Conservation (phyloP, 2,797 vertebrate species). For the Myripristis murdjan region DNA sequence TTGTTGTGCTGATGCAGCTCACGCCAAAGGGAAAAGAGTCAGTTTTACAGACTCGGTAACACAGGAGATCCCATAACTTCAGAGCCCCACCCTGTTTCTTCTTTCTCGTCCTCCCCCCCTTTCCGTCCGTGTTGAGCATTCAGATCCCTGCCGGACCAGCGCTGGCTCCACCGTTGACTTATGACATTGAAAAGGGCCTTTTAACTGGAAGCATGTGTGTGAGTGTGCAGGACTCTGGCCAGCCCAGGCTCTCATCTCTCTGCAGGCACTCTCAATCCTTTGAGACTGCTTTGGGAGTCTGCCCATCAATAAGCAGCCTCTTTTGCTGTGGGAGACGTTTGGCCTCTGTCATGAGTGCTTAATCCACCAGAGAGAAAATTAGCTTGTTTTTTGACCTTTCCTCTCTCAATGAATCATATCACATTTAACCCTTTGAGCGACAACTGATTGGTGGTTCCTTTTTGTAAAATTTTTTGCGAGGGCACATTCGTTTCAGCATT, state of each 20-base stretch:
- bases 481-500: background rate
- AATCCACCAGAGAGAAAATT: conserved; percentile 21
- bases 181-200: conserved; percentile 36
- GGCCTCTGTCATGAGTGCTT: conserved; percentile 33
- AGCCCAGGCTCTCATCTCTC: conserved; percentile 53
- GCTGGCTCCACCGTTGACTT: conserved; percentile 59
- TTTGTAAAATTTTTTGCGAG: background rate
- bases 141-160: conserved; percentile 33
- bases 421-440: conserved; percentile 3
- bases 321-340: conserved; percentile 47
- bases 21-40: conserved; percentile 4
- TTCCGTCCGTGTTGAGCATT: conserved; percentile 33
- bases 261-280: conserved; percentile 43
- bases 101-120: conserved; percentile 5
- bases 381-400: conserved; percentile 14
- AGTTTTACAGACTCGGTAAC: conserved; percentile 37
- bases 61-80: conserved; percentile 42
- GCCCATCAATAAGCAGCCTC: conserved; percentile 39
- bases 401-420: background rate
- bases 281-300: conserved; percentile 40
- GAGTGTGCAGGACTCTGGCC: conserved; percentile 34
- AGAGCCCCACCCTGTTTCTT: conserved; percentile 36
- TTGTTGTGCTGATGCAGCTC: conserved; percentile 5
- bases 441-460: background rate
- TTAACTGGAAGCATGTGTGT: conserved; percentile 76